These are phyloP conservation scores for Pterocles gutturalis DNA, from an alignment of 2,113 vertebrate species.

Conservation along the genomic window DNA sequence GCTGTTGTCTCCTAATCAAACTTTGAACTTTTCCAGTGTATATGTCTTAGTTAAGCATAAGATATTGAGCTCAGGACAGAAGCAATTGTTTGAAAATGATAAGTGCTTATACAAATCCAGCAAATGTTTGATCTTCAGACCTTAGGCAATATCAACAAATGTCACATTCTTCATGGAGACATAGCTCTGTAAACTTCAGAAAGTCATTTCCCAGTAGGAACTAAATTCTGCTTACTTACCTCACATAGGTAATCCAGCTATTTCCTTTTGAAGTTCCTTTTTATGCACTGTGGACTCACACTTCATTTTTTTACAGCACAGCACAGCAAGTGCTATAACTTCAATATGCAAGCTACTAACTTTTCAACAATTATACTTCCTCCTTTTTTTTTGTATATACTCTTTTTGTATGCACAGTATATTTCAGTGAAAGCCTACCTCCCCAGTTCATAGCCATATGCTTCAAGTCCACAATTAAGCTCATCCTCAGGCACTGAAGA, in stretches of 20 bases:
- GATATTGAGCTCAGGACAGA: not conserved
- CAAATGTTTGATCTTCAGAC: not conserved
- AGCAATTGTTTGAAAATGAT: not conserved
- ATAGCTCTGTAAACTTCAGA: not conserved
- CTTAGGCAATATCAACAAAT: not conserved
- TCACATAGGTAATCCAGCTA: not conserved
- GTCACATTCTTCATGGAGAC: not conserved
- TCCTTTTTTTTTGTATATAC: not conserved
- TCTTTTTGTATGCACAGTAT: not conserved
- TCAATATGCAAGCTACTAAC: not conserved
- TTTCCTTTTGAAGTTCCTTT: not conserved
- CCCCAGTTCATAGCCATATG: not conserved
- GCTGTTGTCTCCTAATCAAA: not conserved
- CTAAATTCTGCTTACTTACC: not conserved
- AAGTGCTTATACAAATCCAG: not conserved
- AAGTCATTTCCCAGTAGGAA: not conserved
- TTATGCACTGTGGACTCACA: not conserved
- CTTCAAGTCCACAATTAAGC: not conserved
- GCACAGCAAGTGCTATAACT: not conserved
- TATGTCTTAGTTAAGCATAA: not conserved
- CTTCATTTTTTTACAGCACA: not conserved
- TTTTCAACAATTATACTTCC: not conserved
- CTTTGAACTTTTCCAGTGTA: not conserved
- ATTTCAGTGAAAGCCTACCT: slow-evolving; percentile 2
- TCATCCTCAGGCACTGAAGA: not conserved